Evolutionary conservation across 1,140 invertebrate genomes (phyloP).

Genomic region (Drosophila nikananu): DNA sequence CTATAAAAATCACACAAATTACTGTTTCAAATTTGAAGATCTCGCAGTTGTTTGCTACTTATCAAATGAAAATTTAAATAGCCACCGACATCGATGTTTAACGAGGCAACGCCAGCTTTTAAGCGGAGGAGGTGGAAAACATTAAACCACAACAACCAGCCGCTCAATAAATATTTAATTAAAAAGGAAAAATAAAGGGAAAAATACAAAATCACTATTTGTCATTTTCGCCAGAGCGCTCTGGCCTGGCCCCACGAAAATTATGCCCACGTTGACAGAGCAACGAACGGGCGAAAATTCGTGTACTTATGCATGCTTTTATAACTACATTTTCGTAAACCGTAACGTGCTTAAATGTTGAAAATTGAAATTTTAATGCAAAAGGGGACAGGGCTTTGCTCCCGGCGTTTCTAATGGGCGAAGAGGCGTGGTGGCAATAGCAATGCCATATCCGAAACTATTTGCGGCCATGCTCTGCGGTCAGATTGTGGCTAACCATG

Average conservation of each 20-base stretch:
- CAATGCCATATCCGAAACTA: constrained; percentile 71
- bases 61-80: constrained; percentile 77
- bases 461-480: constrained; percentile 77
- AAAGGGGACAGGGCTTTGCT: neutral
- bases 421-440: constrained; percentile 22
- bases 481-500: constrained; percentile 66
- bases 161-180: constrained; percentile 79
- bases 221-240: constrained; percentile 47
- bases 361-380: constrained; percentile 80
- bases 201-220: constrained; percentile 61
- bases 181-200: constrained; percentile 46
- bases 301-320: constrained; percentile 65
- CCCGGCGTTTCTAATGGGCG: constrained; percentile 24
- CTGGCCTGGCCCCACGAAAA: constrained; percentile 30
- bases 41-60: constrained; percentile 56
- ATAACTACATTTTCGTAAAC: constrained; percentile 75
- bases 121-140: constrained; percentile 9
- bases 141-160: constrained; percentile 40
- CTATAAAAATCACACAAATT: constrained; percentile 39
- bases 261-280: constrained; percentile 22
- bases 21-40: constrained; percentile 29
- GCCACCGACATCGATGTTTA: constrained; percentile 24
- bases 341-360: constrained; percentile 73
- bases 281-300: constrained; percentile 4
- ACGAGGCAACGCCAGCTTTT: constrained; percentile 55